Conservation (phyloP, 2,113 vertebrate genomes). For the Rhineura floridana region DNA sequence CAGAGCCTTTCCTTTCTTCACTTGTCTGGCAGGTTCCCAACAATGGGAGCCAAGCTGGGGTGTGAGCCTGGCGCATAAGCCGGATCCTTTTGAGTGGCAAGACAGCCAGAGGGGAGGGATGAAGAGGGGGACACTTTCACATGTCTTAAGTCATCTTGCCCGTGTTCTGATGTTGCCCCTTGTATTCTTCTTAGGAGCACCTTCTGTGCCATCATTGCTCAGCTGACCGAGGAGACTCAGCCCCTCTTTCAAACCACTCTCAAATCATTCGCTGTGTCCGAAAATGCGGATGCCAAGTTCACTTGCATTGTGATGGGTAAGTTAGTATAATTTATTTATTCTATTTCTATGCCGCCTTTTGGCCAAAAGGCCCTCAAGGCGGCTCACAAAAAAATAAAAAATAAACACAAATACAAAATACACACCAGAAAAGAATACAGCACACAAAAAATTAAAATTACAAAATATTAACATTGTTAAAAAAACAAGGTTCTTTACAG, state of each 20-base stretch:
- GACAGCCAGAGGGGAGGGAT: not conserved
- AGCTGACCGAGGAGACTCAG: constrained; percentile 96
- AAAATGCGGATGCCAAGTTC: constrained; percentile 93
- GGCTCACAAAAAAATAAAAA: too few relatives aligned
- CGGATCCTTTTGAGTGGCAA: not conserved
- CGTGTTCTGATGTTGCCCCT: constrained; percentile 68
- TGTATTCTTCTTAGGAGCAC: constrained; percentile 89
- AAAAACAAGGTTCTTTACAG: too few relatives aligned
- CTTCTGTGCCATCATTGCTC: constrained; percentile 95
- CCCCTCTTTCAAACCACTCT: constrained; percentile 93
- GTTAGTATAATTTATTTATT: too few relatives aligned
- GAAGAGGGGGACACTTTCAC: not conserved
- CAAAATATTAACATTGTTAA: too few relatives aligned
- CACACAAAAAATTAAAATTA: too few relatives aligned
- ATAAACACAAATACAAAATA: too few relatives aligned
- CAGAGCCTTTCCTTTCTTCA: not conserved
- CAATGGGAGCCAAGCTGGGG: not conserved
- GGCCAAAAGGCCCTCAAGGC: too few relatives aligned
- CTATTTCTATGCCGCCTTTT: too few relatives aligned
- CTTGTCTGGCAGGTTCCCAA: not conserved
- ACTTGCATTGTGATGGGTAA: constrained; percentile 95
- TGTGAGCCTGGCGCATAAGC: not conserved
- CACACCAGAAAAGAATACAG: too few relatives aligned
- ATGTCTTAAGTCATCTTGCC: constrained; percentile 9
- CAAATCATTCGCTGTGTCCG: constrained; percentile 92